Evolutionary conservation across 2,888 invertebrate species (phyloP).

Genomic region (Ophonus ardosiacus): DNA sequence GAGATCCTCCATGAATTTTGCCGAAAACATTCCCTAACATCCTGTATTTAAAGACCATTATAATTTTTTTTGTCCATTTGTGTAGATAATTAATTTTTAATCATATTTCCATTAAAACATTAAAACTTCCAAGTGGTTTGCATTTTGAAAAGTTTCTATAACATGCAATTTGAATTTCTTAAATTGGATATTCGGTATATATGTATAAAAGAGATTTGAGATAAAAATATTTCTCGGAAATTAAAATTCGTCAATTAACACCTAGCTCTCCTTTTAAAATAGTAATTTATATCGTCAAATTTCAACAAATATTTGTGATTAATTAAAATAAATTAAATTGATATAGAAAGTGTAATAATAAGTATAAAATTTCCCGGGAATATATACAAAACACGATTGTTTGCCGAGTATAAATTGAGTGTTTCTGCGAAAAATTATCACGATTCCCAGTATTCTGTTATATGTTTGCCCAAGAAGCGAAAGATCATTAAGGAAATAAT

Average conservation of each 20-base stretch:
- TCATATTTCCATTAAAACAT: no score
- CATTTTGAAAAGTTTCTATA: no score
- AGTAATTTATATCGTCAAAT: conserved; percentile 1
- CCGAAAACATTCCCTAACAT: no score
- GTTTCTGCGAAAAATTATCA: conserved; percentile 31
- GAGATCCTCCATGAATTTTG: no score
- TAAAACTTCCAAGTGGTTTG: no score
- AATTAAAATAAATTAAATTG: conserved; percentile 32
- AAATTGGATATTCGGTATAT: neutral
- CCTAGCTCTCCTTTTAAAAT: neutral
- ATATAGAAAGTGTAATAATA: conserved; percentile 9
- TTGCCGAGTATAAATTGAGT: conserved; percentile 36
- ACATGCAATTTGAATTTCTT: neutral
- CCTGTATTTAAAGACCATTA: no score
- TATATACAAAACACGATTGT: conserved; percentile 28
- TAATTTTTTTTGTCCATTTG: no score
- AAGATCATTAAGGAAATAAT: conserved; percentile 40
- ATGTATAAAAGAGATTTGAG: neutral
- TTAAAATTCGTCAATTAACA: conserved; percentile 4
- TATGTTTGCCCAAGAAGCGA: conserved; percentile 15
- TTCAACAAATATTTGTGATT: conserved; percentile 35
- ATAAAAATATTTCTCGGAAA: conserved; percentile 5
- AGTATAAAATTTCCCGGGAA: conserved; percentile 28
- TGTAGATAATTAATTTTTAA: no score
- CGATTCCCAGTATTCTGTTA: conserved; percentile 15